Evolutionary conservation across 2,113 vertebrate genomes (phyloP).

Genomic region (Dolichallabes microphthalmus): DNA sequence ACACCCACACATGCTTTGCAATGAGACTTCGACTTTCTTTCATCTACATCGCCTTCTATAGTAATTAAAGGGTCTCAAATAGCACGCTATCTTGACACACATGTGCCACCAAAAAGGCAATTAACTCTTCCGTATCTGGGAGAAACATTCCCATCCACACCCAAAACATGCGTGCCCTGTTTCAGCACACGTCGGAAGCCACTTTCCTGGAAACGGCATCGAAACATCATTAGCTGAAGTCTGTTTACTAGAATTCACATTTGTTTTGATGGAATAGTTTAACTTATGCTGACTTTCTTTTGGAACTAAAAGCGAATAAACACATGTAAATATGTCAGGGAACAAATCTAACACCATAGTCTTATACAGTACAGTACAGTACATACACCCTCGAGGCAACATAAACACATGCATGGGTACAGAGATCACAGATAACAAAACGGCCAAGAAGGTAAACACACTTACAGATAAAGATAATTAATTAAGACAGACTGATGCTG

Average conservation of each 20-base stretch:
- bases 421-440: not conserved
- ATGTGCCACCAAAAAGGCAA: too few species aligned
- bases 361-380: too few species aligned
- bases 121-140: not conserved
- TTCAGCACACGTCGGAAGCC: not conserved
- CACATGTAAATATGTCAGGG: not conserved
- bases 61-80: not conserved
- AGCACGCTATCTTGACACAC: not conserved
- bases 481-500: not conserved
- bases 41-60: too few species aligned
- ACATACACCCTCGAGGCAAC: not conserved
- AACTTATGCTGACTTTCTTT: not conserved
- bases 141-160: not conserved
- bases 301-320: not conserved
- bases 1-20: not conserved
- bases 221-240: not conserved
- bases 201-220: too few species aligned
- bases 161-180: not conserved
- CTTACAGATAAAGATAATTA: too few species aligned
- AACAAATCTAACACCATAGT: too few species aligned
- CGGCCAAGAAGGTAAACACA: not conserved
- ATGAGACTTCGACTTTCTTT: not conserved
- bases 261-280: not conserved
- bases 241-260: too few species aligned
- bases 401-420: not conserved